Percentiles rank a stretch among this genome's conserved stretches.
Evolutionary conservation across 2,888 invertebrate genomes (phyloP).

Genomic region (Microchrysa polita): DNA sequence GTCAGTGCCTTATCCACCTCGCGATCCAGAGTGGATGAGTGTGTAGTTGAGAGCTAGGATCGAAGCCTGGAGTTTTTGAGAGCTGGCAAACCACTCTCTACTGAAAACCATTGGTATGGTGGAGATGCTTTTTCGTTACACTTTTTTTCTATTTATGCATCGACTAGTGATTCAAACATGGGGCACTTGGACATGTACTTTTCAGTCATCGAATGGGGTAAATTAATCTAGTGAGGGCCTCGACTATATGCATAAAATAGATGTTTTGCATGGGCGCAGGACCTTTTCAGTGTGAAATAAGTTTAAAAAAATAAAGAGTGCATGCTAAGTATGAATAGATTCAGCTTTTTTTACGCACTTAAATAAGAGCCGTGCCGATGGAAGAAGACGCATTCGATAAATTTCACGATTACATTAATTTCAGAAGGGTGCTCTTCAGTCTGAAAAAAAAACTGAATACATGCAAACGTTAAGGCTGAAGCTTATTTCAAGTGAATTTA

Average conservation of each 20-base stretch:
- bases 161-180: constrained; percentile 32
- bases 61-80: not conserved
- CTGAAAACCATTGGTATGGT: too few species aligned
- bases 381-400: too few species aligned
- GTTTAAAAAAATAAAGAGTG: too few species aligned
- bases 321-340: not conserved
- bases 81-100: too few species aligned
- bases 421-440: too few species aligned
- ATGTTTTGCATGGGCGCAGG: not conserved
- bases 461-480: too few species aligned
- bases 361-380: too few species aligned
- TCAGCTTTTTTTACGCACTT: constrained; percentile 1
- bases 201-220: constrained; percentile 33
- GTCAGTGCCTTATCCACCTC: constrained; percentile 6
- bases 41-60: not conserved
- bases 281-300: too few species aligned
- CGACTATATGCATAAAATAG: constrained; percentile 5
- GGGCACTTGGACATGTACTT: constrained; percentile 30
- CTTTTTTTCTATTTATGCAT: constrained; percentile 23
- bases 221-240: constrained; percentile 37
- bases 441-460: too few species aligned
- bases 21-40: not conserved
- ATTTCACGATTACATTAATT: too few species aligned
- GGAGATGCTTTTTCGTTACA: not conserved
- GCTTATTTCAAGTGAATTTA: too few species aligned